These are phyloP conservation scores for Sialis lutaria DNA, from an alignment of 2,888 invertebrate genomes.

Conservation along the genomic window DNA sequence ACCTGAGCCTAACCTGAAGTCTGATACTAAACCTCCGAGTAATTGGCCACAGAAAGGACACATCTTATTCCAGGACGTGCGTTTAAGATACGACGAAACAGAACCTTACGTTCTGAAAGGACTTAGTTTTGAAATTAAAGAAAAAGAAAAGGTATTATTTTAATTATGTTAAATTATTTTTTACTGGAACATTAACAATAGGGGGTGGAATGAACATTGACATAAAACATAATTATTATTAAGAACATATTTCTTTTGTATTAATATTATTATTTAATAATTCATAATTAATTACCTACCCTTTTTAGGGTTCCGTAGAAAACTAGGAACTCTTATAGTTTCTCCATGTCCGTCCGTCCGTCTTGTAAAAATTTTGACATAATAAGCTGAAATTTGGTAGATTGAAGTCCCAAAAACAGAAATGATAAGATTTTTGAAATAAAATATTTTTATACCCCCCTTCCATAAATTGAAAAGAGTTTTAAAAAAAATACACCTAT, in stretches of 20 bases:
- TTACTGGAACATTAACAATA: neutral
- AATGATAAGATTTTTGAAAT: too few species aligned
- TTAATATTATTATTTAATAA: too few species aligned
- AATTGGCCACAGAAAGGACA: conserved; percentile 54
- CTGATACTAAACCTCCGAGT: conserved; percentile 31
- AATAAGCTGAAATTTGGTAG: too few species aligned
- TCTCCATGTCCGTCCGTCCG: too few species aligned
- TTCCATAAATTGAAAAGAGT: too few species aligned
- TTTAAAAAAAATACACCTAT: too few species aligned
- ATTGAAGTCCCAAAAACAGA: too few species aligned
- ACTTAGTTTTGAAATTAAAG: conserved; percentile 46
- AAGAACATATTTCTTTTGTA: neutral
- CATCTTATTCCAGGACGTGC: conserved; percentile 41
- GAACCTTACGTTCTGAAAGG: conserved; percentile 52
- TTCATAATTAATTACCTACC: too few species aligned
- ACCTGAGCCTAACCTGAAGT: conserved; percentile 34
- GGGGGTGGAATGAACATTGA: neutral
- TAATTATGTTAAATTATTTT: neutral
- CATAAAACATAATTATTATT: neutral
- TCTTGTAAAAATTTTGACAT: too few species aligned
- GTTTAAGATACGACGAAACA: conserved; percentile 44
- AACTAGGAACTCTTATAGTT: too few species aligned
- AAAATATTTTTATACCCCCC: too few species aligned
- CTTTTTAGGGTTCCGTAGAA: too few species aligned
- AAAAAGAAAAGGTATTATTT: conserved; percentile 43